Evolutionary conservation across 2,113 vertebrate species (phyloP), one percentile per base, ranked within the genome.

Genomic region (human): DNA sequence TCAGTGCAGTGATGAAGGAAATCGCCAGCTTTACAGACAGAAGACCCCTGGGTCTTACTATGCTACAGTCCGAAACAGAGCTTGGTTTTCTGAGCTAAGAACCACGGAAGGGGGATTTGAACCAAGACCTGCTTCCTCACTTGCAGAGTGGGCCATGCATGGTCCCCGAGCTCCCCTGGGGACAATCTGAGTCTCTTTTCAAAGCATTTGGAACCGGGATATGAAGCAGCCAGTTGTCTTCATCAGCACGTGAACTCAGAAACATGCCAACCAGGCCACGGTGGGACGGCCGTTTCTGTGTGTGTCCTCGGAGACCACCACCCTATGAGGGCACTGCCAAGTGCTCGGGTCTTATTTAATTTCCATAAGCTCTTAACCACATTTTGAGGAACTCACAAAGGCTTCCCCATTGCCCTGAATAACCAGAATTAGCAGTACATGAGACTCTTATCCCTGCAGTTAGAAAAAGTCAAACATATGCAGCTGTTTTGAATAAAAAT

Each of bases 201-300:
- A 10, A 35, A 76, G 75, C n/a, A 11, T 12, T 1, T 13, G 59
- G 14, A 59, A 20, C 2, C 20, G 45, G 35, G 25, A 40, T 30
- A 32, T 4, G 3, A 85, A 80, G 79, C 76, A 23, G 27, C 16
- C 23, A 18, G 81, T 1, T 25, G n/a, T 52, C 22, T 52, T 9
- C 1, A 3, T 40, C 20, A 32, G 85, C 43, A 50, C 13, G 2
- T 57, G 76, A 80, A 55, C 7, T 32, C 7, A 3, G 83, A 52
- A 78, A 81, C 72, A 35, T 0, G 17, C 13, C 30, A 81, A 38
- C 18, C 45, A 30, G 8, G 20, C 30, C 10, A 8, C 16, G 1
- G 4, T 0, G 72, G 30, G 1, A 16, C 45, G 8, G 38, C 78
- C 22, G 0, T 32, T 57, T 23, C 89, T 17, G 3, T 4, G 3